Conservation (phyloP, 2,888 invertebrate genomes). For the Schrankia costaestrigalis region DNA sequence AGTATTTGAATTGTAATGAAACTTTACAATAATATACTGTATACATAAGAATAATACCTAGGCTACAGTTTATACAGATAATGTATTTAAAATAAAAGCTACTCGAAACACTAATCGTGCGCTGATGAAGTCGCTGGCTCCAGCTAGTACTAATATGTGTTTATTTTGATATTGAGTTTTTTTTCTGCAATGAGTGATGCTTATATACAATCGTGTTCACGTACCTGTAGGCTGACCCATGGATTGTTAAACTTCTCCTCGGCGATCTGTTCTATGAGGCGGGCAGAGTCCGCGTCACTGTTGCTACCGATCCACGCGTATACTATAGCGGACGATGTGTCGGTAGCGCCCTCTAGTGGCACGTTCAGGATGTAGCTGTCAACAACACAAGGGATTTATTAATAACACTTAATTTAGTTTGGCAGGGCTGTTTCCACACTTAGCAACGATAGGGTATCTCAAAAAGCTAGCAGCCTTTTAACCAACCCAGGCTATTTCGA, state of each 20-base stretch:
- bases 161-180: too few relatives aligned
- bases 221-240: slow-evolving; percentile 88
- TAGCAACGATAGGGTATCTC: slow-evolving; percentile 10
- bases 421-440: too few relatives aligned
- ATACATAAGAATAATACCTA: too few relatives aligned
- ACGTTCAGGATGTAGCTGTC: slow-evolving; percentile 96
- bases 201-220: not conserved
- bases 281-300: slow-evolving; percentile 91
- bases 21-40: too few relatives aligned
- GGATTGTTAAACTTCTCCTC: slow-evolving; percentile 94
- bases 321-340: slow-evolving; percentile 89
- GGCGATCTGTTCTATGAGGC: slow-evolving; percentile 94
- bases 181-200: too few relatives aligned
- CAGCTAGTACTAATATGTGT: too few relatives aligned
- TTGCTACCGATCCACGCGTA: slow-evolving; percentile 97
- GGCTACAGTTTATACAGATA: too few relatives aligned
- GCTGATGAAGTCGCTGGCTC: not conserved
- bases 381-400: too few relatives aligned
- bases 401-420: too few relatives aligned
- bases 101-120: not conserved
- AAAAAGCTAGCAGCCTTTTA: too few relatives aligned
- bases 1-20: too few relatives aligned
- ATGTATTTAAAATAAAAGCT: not conserved
- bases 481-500: too few relatives aligned
- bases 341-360: slow-evolving; percentile 92